Conservation (phyloP, 2,113 vertebrate genomes). For the Hepsetus odoe region DNA sequence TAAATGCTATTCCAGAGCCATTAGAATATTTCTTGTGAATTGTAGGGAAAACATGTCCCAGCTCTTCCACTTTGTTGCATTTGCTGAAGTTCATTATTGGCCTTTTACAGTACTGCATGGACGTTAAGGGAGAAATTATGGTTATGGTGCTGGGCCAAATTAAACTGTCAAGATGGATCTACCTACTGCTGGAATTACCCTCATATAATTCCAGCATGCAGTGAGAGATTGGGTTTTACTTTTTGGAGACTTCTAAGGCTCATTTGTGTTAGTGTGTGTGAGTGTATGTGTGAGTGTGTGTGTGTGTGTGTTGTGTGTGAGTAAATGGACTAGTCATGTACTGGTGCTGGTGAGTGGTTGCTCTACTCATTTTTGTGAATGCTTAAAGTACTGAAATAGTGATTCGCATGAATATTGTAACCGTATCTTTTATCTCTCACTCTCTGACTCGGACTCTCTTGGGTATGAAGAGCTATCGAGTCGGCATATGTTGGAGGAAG, state of each 20-base stretch:
- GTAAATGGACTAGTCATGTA: constrained; percentile 41
- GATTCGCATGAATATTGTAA: constrained; percentile 46
- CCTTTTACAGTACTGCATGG: background rate
- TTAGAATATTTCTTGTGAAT: no score
- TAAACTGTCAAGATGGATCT: background rate
- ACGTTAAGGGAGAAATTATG: background rate
- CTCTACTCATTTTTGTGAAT: constrained; percentile 30
- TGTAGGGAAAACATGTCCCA: no score
- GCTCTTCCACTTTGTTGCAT: no score
- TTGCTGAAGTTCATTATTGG: background rate
- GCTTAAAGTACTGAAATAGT: constrained; percentile 45
- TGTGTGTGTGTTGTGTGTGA: background rate
- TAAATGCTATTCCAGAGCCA: no score
- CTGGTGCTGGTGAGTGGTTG: constrained; percentile 13
- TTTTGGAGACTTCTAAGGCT: background rate
- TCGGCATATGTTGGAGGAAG: constrained; percentile 12
- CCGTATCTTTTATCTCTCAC: constrained; percentile 24
- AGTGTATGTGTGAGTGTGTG: background rate
- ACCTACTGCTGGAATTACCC: background rate
- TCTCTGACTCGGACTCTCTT: constrained; percentile 8
- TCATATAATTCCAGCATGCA: background rate
- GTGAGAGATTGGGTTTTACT: background rate
- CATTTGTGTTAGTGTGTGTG: background rate
- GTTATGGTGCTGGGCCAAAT: background rate
- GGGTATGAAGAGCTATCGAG: background rate